These are phyloP conservation scores for Hippoglossus stenolepis DNA, from an alignment of 2,113 vertebrate genomes.

Conservation along the genomic window DNA sequence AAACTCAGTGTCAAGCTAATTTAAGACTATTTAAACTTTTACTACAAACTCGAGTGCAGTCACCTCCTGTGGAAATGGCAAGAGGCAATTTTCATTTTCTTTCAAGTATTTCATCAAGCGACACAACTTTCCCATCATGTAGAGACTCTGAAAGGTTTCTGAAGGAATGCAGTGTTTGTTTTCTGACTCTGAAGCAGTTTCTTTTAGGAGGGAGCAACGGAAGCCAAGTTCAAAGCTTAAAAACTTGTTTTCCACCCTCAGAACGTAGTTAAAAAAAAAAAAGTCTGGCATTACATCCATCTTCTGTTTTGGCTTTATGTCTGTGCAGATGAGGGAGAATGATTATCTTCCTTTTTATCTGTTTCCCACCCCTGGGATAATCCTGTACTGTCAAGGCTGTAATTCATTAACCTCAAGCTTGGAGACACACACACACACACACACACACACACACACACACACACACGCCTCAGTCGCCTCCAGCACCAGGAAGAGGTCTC, in stretches of 20 bases:
- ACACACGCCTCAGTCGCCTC: conserved; percentile 28
- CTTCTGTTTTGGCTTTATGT: conserved; percentile 20
- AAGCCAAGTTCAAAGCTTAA: conserved; percentile 2
- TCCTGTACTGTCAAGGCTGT: conserved; percentile 63
- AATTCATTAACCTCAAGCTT: conserved; percentile 63
- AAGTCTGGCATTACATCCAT: not conserved
- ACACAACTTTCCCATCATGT: not conserved
- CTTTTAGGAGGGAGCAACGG: not conserved
- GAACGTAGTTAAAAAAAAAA: not conserved
- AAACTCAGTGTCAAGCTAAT: not conserved
- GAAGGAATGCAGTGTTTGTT: not conserved
- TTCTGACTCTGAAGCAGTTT: not conserved
- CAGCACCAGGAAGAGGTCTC: conserved; percentile 52
- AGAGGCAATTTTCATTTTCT: not conserved
- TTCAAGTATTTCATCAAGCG: not conserved
- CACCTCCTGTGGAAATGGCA: not conserved
- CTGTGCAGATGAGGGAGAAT: conserved; percentile 22
- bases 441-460: not conserved
- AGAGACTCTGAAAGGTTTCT: not conserved
- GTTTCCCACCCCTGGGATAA: conserved; percentile 47
- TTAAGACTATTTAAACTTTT: not conserved
- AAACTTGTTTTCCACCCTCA: not conserved
- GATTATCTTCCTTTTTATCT: conserved; percentile 61
- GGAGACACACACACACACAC: conserved; percentile 10
- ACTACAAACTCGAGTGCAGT: not conserved